These are phyloP conservation scores for Merops nubicus DNA, from an alignment of 2,113 vertebrate genomes.

Conservation along the genomic window DNA sequence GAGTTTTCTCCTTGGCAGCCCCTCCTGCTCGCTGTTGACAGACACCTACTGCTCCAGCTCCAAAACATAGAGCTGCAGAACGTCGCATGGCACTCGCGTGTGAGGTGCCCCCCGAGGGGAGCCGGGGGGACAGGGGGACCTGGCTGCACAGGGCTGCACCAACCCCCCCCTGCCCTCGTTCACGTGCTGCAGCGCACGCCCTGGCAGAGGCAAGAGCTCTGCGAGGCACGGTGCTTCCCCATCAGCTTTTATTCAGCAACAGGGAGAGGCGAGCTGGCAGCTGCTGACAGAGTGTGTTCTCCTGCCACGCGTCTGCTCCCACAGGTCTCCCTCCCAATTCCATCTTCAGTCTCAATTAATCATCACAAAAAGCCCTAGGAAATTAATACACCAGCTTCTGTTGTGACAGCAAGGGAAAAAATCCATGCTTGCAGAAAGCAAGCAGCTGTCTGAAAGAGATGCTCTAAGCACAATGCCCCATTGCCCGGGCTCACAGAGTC, in stretches of 20 bases:
- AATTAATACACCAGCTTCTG: not conserved
- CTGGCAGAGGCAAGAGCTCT: not conserved
- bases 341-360: constrained; percentile 23
- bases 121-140: not conserved
- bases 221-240: not conserved
- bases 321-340: not conserved
- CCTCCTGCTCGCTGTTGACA: not conserved
- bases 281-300: constrained; percentile 30
- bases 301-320: constrained; percentile 25
- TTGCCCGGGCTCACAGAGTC: accelerated
- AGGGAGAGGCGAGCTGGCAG: not conserved
- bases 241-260: not conserved
- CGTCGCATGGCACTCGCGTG: accelerated
- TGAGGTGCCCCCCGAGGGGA: not conserved
- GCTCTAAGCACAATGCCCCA: accelerated
- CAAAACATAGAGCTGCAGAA: no score
- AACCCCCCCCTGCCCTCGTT: not conserved
- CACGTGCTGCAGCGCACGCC: not conserved
- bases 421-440: not conserved
- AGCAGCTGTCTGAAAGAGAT: not conserved
- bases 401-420: not conserved
- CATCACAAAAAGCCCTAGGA: not conserved
- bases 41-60: not conserved
- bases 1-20: not conserved
- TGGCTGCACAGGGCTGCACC: not conserved